Percentiles rank a stretch among this genome's conserved stretches.
Evolutionary conservation across 2,797 vertebrate species (phyloP).

Genomic region (Karalla daura): DNA sequence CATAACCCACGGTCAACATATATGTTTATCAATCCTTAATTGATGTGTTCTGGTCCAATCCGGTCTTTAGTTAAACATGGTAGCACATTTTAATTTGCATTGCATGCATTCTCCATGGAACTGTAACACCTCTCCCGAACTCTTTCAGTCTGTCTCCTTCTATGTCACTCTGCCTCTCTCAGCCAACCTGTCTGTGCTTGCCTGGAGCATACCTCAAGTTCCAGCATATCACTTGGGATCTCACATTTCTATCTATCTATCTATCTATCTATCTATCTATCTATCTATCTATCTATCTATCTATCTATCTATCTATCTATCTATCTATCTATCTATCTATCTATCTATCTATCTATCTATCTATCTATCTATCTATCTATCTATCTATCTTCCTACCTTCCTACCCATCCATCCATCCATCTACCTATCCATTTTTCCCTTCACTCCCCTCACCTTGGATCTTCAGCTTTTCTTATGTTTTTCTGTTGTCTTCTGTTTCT

Average conservation of each 20-base stretch:
- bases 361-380: neutral
- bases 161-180: neutral
- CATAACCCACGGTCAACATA: neutral
- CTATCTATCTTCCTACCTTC: neutral
- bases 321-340: neutral
- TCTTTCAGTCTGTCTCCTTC: neutral
- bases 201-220: constrained; percentile 62
- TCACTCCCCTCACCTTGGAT: neutral
- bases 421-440: neutral
- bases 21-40: too few species aligned
- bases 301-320: neutral
- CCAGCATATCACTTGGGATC: constrained; percentile 29
- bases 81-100: too few species aligned
- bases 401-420: neutral
- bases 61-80: too few species aligned
- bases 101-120: neutral
- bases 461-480: neutral
- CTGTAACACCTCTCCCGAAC: neutral
- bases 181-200: constrained; percentile 65
- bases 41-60: too few species aligned
- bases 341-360: neutral
- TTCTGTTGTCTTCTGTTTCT: neutral
- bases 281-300: neutral
- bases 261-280: neutral
- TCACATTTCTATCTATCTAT: neutral